A percentile compares a stretch with the other conserved stretches of the same genome.
Conservation (phyloP, 2,797 vertebrate genomes). For the Trichosurus vulpecula region DNA sequence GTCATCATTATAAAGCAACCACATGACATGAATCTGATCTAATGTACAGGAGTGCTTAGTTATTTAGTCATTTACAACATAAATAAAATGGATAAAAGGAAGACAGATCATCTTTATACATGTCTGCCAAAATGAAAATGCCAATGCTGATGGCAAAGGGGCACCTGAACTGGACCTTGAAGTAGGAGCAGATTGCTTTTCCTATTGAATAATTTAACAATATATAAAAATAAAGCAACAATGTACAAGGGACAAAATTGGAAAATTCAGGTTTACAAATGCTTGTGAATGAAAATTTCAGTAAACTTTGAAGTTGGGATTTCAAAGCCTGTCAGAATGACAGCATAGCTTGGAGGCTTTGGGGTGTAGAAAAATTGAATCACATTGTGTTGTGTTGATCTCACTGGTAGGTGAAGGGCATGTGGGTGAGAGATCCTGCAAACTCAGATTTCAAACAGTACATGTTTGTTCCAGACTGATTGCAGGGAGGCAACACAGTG, state of each 20-base stretch:
- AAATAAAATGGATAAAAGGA: conserved; percentile 39
- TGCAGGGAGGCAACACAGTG: neutral
- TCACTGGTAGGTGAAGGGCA: neutral
- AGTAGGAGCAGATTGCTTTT: neutral
- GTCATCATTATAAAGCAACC: conserved; percentile 43
- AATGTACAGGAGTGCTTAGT: neutral
- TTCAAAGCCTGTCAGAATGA: conserved; percentile 29
- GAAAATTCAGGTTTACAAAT: neutral
- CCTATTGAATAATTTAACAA: neutral
- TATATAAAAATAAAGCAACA: neutral
- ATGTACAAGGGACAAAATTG: neutral
- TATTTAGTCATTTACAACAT: conserved; percentile 25
- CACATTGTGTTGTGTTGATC: neutral
- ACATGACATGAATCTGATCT: conserved; percentile 47
- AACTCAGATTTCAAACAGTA: neutral
- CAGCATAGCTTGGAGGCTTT: neutral
- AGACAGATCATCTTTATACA: conserved; percentile 3
- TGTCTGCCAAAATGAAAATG: conserved; percentile 16
- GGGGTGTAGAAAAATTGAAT: neutral
- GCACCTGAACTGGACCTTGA: neutral
- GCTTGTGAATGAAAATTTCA: conserved; percentile 26
- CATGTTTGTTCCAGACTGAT: neutral
- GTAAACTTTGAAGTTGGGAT: neutral
- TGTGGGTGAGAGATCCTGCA: conserved; percentile 8
- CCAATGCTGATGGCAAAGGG: neutral